phyloP scores from a whole-genome alignment of 2,888 invertebrate genomes.

The Ypsolopha sequella region DNA sequence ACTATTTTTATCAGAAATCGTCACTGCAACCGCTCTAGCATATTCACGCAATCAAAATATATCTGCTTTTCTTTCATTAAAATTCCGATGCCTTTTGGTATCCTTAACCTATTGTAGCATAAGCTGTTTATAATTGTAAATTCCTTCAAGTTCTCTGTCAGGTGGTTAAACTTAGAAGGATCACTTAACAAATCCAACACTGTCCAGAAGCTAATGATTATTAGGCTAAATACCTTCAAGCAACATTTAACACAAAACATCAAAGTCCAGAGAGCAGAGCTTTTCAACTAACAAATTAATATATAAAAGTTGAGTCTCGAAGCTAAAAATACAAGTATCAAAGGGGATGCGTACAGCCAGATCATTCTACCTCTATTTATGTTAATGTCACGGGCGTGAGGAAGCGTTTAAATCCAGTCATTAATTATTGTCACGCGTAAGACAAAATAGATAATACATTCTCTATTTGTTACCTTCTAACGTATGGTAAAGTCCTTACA shows the following conservation, averaged over 20 bases:
- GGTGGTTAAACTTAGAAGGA: slow-evolving; percentile 22
- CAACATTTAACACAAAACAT: slow-evolving; percentile 56
- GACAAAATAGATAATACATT: slow-evolving; percentile 69
- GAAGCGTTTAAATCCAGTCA: slow-evolving; percentile 71
- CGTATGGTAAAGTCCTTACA: slow-evolving; percentile 26
- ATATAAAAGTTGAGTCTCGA: slow-evolving; percentile 52
- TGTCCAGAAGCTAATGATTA: slow-evolving; percentile 32
- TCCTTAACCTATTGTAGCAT: background rate
- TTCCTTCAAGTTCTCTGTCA: slow-evolving; percentile 1
- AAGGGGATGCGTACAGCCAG: slow-evolving; percentile 58
- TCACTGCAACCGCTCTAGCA: too few species aligned
- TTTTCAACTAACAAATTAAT: slow-evolving; percentile 58
- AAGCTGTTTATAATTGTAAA: background rate
- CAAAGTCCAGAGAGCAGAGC: slow-evolving; percentile 54
- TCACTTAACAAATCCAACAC: slow-evolving; percentile 28
- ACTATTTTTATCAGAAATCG: too few species aligned
- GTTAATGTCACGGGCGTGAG: slow-evolving; percentile 71
- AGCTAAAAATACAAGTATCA: slow-evolving; percentile 67
- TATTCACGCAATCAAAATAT: background rate
- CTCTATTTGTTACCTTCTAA: slow-evolving; percentile 60
- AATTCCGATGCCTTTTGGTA: background rate
- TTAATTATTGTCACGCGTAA: slow-evolving; percentile 68
- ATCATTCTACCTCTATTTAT: slow-evolving; percentile 71
- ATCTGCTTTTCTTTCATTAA: background rate
- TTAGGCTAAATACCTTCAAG: slow-evolving; percentile 59